Evolutionary conservation across 2,888 invertebrate genomes (phyloP).

Genomic region (Liodrosophila aerea): DNA sequence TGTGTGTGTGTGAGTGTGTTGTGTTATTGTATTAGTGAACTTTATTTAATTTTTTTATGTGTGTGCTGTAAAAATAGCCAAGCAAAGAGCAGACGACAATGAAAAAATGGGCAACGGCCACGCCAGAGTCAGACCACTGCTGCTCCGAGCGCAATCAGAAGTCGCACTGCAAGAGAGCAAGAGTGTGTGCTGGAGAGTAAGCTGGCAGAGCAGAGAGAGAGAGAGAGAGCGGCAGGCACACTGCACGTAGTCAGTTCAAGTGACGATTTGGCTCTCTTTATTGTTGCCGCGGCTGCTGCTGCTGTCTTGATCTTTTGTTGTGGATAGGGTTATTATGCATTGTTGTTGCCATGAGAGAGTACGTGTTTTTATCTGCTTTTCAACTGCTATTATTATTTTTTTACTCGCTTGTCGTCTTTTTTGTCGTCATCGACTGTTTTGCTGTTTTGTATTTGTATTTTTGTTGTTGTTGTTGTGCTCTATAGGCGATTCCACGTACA

Average conservation of each 20-base stretch:
- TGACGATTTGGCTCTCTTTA: constrained; percentile 41
- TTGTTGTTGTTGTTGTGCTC: constrained; percentile 6
- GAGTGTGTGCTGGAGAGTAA: constrained; percentile 11
- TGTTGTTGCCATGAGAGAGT: constrained; percentile 33
- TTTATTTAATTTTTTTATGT: constrained; percentile 63
- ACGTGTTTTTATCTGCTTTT: constrained; percentile 46
- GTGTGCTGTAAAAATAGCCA: constrained; percentile 71
- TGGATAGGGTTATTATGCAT: constrained; percentile 54
- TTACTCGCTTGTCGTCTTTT: constrained; percentile 37
- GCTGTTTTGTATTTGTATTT: constrained; percentile 8
- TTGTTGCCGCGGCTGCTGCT: constrained; percentile 34
- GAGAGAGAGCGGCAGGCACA: constrained; percentile 12
- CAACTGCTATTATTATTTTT: constrained; percentile 24
- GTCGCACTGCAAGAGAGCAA: too few relatives aligned
- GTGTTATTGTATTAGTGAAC: constrained; percentile 37
- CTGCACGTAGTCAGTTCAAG: constrained; percentile 34
- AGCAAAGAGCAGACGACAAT: constrained; percentile 41
- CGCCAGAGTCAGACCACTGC: constrained; percentile 33
- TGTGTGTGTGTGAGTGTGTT: constrained; percentile 28
- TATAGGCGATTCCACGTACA: constrained; percentile 46
- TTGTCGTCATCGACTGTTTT: constrained; percentile 33
- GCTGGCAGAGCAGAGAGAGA: constrained; percentile 6
- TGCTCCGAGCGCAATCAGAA: constrained; percentile 31
- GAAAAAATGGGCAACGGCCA: constrained; percentile 47
- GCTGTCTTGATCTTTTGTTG: constrained; percentile 70